These are phyloP conservation scores for Chitala chitala DNA, from an alignment of 2,113 vertebrate species.

Conservation along the genomic window DNA sequence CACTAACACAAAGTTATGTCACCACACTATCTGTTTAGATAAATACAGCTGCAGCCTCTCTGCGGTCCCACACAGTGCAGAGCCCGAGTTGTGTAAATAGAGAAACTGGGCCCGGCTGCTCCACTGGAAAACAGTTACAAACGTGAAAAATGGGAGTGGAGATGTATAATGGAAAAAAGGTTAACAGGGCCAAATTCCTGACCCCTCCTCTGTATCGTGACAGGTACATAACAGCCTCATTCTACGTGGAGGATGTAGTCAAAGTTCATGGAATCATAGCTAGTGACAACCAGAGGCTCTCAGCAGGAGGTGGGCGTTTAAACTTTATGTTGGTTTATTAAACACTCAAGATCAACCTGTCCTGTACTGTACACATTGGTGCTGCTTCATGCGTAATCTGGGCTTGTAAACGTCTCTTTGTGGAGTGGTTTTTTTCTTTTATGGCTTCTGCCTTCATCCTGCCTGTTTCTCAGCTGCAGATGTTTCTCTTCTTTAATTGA, in stretches of 20 bases:
- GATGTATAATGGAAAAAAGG: not conserved
- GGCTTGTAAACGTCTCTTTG: not conserved
- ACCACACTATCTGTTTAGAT: not conserved
- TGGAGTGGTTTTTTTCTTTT: not conserved
- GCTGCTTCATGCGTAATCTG: not conserved
- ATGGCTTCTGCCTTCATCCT: not conserved
- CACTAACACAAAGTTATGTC: not conserved
- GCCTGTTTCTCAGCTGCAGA: not conserved
- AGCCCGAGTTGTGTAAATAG: not conserved
- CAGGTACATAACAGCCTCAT: not conserved
- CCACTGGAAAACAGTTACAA: slow-evolving; percentile 4
- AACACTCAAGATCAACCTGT: not conserved
- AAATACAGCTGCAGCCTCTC: not conserved
- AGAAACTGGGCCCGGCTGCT: not conserved
- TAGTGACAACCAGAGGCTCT: not conserved
- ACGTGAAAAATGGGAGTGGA: not conserved
- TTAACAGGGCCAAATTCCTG: not conserved
- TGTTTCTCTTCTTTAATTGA: not conserved
- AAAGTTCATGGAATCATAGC: not conserved
- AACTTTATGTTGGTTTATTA: not conserved
- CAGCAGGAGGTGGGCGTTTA: not conserved
- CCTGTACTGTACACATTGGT: not conserved
- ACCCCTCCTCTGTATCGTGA: not conserved
- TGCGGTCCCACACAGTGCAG: not conserved
- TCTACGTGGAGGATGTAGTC: not conserved